Evolutionary conservation across 2,113 vertebrate species (phyloP), one percentile per base, ranked within the genome.

Genomic region (Dendrocopos noguchii): DNA sequence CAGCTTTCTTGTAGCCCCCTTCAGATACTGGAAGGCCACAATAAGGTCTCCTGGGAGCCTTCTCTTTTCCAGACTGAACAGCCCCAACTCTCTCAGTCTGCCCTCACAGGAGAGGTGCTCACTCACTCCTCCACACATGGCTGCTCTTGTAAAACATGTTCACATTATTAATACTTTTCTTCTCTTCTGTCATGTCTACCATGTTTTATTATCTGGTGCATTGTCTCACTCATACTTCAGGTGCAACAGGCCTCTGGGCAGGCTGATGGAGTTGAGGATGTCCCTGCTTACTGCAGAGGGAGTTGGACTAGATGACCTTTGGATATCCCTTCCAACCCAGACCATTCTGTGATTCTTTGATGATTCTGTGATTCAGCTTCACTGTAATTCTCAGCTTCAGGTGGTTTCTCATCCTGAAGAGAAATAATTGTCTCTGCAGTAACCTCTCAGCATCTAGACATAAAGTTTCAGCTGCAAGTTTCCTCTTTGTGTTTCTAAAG

Each of bases 131-230:
- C 66, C 86, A 79, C 91, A 95, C 77, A 76, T 63, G 59, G 80
- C 59, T 91, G 55, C 63, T 84, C 70, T 90, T 79, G 90, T 96
- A 78, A 88, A 95, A 80, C 28, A 29, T 34, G 47, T n/a, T 79
- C 86, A 63, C 39, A 29, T 84, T 76, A 72, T 79, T 86, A 75
- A 91, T 65, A 34, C 78, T 66, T 73, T 66, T 80, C 52, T 74
- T 76, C 70, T 83, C 52, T 74, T 55, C 57, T 95, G 73, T 84
- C 85, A 88, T 86, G 28, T 80, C 70, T 31, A 13, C 16, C 24
- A 18, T 39, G n/a, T 68, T 91, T 90, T 91, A 95, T 71, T 93
- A 75, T 28, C 90, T 68, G 47, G 24, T 34, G 15, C n/a, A 4
- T 55, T 84, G 67, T 61, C 83, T 90, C 83, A 59, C 44, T 68